Conservation (phyloP, 2,113 vertebrate genomes). For the Neotoma lepida region DNA sequence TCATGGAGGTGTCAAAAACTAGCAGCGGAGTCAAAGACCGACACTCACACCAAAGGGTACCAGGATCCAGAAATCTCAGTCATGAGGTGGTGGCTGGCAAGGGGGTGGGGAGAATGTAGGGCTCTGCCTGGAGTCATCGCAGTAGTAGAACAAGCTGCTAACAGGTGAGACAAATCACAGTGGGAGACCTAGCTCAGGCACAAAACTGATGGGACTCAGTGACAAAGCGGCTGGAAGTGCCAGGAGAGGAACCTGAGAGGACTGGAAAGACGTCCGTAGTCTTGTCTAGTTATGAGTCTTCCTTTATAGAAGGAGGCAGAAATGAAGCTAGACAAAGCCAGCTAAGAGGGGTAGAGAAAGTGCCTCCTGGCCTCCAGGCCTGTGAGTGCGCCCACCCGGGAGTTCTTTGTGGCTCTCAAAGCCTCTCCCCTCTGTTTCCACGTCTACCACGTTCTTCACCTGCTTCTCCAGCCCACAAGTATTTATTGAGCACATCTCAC, state of each 20-base stretch:
- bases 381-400: accelerated
- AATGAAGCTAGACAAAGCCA: not conserved
- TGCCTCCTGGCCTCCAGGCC: not conserved
- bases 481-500: not conserved
- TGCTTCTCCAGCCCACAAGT: slow-evolving; percentile 3
- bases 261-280: not conserved
- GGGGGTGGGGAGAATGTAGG: not conserved
- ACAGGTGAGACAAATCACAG: not conserved
- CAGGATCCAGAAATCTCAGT: not conserved
- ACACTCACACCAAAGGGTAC: not conserved
- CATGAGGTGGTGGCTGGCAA: too few species aligned
- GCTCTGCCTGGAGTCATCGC: not conserved
- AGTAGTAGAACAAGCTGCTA: not conserved
- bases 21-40: not conserved
- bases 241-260: not conserved
- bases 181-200: not conserved
- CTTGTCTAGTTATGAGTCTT: not conserved
- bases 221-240: not conserved
- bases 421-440: not conserved
- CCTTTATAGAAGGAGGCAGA: not conserved
- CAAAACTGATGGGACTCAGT: not conserved
- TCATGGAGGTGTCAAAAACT: not conserved
- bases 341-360: not conserved
- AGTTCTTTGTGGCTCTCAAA: not conserved
- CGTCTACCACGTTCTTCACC: not conserved